Evolutionary conservation across 2,888 invertebrate genomes (phyloP).

Genomic region (Caenorhabditis sp.): DNA sequence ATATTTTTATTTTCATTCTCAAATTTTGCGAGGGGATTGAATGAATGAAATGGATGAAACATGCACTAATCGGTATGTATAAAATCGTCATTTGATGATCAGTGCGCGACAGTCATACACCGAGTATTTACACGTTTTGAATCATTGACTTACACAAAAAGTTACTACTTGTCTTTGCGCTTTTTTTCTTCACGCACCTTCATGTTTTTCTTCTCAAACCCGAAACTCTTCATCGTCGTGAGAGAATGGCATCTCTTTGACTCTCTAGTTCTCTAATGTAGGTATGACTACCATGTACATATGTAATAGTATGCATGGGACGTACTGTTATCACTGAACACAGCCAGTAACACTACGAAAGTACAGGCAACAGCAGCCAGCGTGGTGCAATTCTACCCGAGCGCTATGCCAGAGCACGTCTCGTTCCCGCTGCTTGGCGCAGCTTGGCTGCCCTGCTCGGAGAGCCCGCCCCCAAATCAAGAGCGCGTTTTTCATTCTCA

Average conservation of each 20-base stretch:
- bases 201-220: background rate
- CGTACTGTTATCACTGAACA: constrained; percentile 34
- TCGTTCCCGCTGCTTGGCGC: constrained; percentile 35
- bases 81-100: background rate
- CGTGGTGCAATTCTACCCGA: constrained; percentile 32
- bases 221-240: constrained; percentile 2
- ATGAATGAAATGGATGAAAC: constrained; percentile 15
- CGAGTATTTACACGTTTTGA: too few relatives aligned
- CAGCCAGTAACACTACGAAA: constrained; percentile 18
- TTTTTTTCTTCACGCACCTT: background rate
- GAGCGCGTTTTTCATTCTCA: constrained; percentile 52
- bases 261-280: background rate
- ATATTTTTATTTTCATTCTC: too few relatives aligned
- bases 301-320: constrained; percentile 30
- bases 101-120: constrained; percentile 41
- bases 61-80: constrained; percentile 36
- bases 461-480: constrained; percentile 63
- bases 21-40: constrained; percentile 30
- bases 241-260: background rate
- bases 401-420: constrained; percentile 34
- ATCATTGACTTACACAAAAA: background rate
- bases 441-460: constrained; percentile 39
- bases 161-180: background rate
- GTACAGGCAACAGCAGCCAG: constrained; percentile 5
- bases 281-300: constrained; percentile 21